Percentiles rank a stretch among this genome's conserved stretches.
Conservation (phyloP, 2,888 invertebrate species). For the Allacma fusca region DNA sequence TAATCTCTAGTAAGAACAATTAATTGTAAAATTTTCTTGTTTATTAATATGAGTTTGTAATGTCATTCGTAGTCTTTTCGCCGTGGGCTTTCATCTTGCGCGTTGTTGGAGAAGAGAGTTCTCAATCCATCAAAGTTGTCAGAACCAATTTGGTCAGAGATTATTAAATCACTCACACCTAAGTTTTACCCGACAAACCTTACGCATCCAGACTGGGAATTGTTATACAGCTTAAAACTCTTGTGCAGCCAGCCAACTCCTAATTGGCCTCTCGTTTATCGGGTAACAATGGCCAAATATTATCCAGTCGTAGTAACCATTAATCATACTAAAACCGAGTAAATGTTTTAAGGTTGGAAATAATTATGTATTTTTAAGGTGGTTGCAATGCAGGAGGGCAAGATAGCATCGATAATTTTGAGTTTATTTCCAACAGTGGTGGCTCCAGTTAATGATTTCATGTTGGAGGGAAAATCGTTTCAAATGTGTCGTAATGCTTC, state of each 20-base stretch:
- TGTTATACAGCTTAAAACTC: constrained; percentile 55
- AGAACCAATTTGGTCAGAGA: constrained; percentile 58
- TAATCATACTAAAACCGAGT: too few species aligned
- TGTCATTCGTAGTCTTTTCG: constrained; percentile 55
- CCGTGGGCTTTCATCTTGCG: constrained; percentile 57
- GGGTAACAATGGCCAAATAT: constrained; percentile 43
- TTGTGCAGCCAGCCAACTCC: constrained; percentile 54
- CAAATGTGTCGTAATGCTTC: constrained; percentile 57
- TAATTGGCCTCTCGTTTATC: constrained; percentile 59
- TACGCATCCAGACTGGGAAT: constrained; percentile 53
- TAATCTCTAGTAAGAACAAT: too few species aligned
- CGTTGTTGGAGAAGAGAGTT: constrained; percentile 51
- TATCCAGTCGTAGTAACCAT: neutral
- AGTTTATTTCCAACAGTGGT: constrained; percentile 56
- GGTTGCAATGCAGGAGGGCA: constrained; percentile 58
- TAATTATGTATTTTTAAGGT: constrained; percentile 44
- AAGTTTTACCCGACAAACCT: constrained; percentile 52
- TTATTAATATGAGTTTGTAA: too few species aligned
- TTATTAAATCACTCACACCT: constrained; percentile 52
- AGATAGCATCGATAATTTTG: constrained; percentile 55
- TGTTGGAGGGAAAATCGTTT: constrained; percentile 60
- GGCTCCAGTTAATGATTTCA: constrained; percentile 57
- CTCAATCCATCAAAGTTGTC: constrained; percentile 50
- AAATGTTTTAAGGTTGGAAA: too few species aligned
- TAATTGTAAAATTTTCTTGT: too few species aligned